Percentiles rank a stretch among this genome's conserved stretches.
Conservation (phyloP, 1,140 invertebrate species). For the Sycobia sp. region DNA sequence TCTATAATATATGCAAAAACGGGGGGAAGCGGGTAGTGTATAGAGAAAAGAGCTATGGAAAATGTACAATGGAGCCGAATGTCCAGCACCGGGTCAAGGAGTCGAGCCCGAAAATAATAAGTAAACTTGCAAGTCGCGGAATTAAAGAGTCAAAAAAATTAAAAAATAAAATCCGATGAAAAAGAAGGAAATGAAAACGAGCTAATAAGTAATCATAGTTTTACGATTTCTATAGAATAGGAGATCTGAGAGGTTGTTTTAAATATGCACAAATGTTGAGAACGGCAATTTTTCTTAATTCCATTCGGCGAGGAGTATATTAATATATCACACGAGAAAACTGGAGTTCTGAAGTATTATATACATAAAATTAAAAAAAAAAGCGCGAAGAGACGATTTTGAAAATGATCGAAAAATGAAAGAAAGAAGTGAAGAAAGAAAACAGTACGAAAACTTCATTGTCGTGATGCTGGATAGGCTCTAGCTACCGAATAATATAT, state of each 20-base stretch:
- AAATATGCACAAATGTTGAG: no score
- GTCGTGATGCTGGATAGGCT: conserved; percentile 44
- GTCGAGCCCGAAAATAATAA: conserved; percentile 1
- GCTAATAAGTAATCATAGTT: no score
- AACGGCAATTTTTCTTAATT: no score
- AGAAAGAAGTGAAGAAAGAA: background rate
- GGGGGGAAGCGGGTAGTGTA: conserved; percentile 4
- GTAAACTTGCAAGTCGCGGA: background rate
- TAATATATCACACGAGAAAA: no score
- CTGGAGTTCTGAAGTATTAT: no score
- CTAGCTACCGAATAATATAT: conserved; percentile 43
- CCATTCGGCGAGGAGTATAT: no score
- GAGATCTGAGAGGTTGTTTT: no score
- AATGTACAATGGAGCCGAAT: conserved; percentile 30
- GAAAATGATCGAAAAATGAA: no score
- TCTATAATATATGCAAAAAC: conserved; percentile 10
- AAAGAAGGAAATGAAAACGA: conserved; percentile 5
- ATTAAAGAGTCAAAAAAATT: background rate
- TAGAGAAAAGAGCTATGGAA: background rate
- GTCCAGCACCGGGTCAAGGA: conserved; percentile 27
- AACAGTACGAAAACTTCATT: conserved; percentile 34
- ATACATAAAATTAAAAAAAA: no score
- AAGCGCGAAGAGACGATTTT: no score
- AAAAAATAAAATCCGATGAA: conserved; percentile 1
- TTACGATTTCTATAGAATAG: no score